These are phyloP conservation scores for Ricordea florida DNA, from an alignment of 92 coral and sea anemone genomes.

Conservation along the genomic window DNA sequence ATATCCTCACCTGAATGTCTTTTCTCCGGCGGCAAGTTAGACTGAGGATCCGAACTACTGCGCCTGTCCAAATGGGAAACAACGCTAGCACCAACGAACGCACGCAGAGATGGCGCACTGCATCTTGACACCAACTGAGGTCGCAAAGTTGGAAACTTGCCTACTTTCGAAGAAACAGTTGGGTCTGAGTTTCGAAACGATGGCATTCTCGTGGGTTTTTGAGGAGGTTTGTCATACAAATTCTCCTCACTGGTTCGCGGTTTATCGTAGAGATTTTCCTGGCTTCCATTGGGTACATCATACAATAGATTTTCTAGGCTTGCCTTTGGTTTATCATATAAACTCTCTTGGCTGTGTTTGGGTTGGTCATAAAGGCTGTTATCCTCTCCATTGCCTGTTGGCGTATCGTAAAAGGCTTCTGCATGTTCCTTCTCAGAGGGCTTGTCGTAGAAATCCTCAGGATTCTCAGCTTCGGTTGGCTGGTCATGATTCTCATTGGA, in stretches of 20 bases:
- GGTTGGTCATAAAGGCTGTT: neutral
- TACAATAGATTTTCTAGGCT: constrained; percentile 22
- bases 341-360: neutral
- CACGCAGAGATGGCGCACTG: constrained; percentile 10
- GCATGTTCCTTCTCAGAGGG: neutral
- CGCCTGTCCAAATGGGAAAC: no score
- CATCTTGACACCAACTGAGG: constrained; percentile 1
- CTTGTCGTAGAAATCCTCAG: neutral
- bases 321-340: constrained; percentile 27
- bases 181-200: constrained; percentile 21
- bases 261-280: neutral
- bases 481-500: no score
- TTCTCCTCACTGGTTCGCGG: neutral
- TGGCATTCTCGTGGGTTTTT: neutral
- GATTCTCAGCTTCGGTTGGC: neutral
- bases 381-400: neutral
- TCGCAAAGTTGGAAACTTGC: neutral
- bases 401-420: constrained; percentile 9
- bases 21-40: constrained; percentile 1
- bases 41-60: neutral
- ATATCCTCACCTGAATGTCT: constrained; percentile 20
- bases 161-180: neutral
- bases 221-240: constrained; percentile 18
- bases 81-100: neutral
- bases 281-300: constrained; percentile 22